Evolutionary conservation across 2,113 vertebrate genomes (phyloP).

Genomic region (Sturnus vulgaris): DNA sequence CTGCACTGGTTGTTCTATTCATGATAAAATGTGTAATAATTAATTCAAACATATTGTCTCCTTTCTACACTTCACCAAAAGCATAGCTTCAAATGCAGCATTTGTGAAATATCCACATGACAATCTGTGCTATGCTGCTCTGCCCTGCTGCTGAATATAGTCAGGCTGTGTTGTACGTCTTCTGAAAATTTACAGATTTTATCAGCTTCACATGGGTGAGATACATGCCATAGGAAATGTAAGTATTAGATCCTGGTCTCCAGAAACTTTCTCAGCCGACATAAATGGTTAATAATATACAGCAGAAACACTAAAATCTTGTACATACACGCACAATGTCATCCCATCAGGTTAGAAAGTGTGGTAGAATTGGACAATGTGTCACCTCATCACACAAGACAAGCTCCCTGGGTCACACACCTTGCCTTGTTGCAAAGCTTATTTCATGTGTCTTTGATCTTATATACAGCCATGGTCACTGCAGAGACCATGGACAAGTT

Average conservation of each 20-base stretch:
- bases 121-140: neutral
- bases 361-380: neutral
- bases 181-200: neutral
- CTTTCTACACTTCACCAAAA: neutral
- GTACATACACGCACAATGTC: neutral
- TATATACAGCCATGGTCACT: neutral
- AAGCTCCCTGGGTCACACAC: neutral
- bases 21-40: constrained; percentile 37
- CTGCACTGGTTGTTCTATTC: neutral
- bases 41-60: neutral
- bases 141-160: neutral
- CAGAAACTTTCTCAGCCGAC: neutral
- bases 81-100: neutral
- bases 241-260: neutral
- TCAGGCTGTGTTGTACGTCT: neutral
- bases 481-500: neutral
- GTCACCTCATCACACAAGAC: neutral
- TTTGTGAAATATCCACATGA: neutral
- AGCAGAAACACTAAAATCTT: neutral
- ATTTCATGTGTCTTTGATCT: neutral
- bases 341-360: neutral
- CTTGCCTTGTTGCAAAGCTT: neutral
- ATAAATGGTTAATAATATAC: neutral
- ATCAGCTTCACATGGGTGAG: neutral
- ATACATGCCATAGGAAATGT: neutral